phyloP scores from a whole-genome alignment of 2,113 vertebrate genomes.

The Ptyas mucosa region DNA sequence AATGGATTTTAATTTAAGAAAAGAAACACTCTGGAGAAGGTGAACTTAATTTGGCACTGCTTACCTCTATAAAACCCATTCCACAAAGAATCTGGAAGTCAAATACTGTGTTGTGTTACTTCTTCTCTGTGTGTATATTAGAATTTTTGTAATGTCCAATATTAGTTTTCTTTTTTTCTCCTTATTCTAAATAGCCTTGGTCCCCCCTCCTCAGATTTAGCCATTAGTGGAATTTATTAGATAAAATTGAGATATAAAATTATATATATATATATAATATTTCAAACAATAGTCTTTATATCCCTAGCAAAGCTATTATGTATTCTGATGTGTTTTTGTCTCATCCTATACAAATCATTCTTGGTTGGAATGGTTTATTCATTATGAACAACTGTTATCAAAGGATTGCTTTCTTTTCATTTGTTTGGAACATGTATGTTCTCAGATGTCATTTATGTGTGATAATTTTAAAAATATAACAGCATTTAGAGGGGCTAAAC shows the following conservation, averaged over 20 bases:
- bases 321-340: background rate
- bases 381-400: background rate
- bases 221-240: background rate
- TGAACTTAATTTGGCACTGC: constrained; percentile 27
- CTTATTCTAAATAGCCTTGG: background rate
- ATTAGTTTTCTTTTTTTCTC: background rate
- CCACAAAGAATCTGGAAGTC: background rate
- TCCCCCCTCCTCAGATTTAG: background rate
- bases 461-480: background rate
- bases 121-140: background rate
- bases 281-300: background rate
- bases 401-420: background rate
- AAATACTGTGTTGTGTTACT: background rate
- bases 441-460: background rate
- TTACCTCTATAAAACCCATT: constrained; percentile 13
- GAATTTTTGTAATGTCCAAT: background rate
- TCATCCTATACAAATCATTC: background rate
- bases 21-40: background rate
- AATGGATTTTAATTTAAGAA: constrained; percentile 21
- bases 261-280: background rate
- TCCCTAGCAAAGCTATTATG: background rate
- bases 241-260: background rate
- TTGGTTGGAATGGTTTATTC: too few species aligned
- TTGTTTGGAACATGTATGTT: background rate
- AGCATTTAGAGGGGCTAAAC: background rate